Percentiles rank a stretch among this genome's conserved stretches.
Conservation (phyloP, 2,113 vertebrate genomes). For the Dromaius novaehollandiae region DNA sequence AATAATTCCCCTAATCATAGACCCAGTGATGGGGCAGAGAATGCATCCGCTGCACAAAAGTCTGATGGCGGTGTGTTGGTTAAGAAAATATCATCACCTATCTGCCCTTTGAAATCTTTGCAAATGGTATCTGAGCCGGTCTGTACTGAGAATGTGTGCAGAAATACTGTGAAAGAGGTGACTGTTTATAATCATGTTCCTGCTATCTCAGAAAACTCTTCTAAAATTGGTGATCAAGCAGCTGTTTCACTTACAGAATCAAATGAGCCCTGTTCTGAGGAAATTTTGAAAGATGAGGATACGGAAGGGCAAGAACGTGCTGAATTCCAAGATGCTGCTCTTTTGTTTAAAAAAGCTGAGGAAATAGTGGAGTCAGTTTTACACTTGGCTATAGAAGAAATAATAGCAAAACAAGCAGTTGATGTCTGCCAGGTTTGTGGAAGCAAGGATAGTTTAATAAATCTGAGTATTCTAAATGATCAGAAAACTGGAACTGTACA, state of each 20-base stretch:
- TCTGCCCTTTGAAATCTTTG: neutral
- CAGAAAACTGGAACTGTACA: conserved; percentile 18
- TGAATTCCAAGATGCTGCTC: conserved; percentile 19
- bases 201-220: neutral
- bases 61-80: neutral
- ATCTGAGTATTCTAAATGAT: neutral
- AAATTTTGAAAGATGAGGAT: neutral
- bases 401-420: conserved; percentile 40
- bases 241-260: conserved; percentile 54
- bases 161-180: neutral
- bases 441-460: conserved; percentile 31
- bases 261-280: conserved; percentile 35
- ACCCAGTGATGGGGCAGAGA: neutral
- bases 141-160: neutral
- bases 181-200: neutral
- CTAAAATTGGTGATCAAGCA: conserved; percentile 3
- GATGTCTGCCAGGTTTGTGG: conserved; percentile 25
- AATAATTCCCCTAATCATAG: neutral
- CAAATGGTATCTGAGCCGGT: neutral
- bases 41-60: neutral
- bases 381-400: conserved; percentile 68
- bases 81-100: neutral
- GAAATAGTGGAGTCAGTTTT: conserved; percentile 66
- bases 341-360: conserved; percentile 66
- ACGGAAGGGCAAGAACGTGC: neutral